These are phyloP conservation scores for Tor tambroides DNA, from an alignment of 2,113 vertebrate genomes.

Conservation along the genomic window DNA sequence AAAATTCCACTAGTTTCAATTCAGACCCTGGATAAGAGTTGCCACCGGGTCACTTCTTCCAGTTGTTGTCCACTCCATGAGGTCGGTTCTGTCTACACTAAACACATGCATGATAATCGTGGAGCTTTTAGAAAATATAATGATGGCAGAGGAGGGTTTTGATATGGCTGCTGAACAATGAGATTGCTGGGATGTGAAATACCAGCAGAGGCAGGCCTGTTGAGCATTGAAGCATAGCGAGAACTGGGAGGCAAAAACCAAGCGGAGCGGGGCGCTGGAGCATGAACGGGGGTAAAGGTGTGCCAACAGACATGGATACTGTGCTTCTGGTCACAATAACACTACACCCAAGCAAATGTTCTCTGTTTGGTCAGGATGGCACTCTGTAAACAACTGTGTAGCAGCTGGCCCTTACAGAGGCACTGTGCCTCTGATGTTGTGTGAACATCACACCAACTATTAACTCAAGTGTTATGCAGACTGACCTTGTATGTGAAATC, in stretches of 20 bases:
- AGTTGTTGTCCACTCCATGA: conserved; percentile 6
- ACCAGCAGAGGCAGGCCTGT: conserved; percentile 37
- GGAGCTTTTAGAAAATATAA: not conserved
- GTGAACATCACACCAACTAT: not conserved
- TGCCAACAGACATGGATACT: conserved; percentile 30
- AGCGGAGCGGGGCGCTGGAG: conserved; percentile 30
- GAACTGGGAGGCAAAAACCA: conserved; percentile 49
- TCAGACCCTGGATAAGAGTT: not conserved
- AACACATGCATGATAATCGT: not conserved
- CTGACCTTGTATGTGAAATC: not conserved
- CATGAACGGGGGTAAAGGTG: conserved; percentile 39
- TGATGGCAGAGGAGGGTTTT: not conserved
- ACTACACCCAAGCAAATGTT: conserved; percentile 44
- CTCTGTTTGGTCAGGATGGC: conserved; percentile 37
- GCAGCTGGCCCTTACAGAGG: not conserved
- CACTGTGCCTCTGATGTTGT: not conserved
- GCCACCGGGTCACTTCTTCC: not conserved
- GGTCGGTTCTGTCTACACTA: not conserved
- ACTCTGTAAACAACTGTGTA: not conserved
- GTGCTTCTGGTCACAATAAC: not conserved
- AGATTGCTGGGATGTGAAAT: not conserved
- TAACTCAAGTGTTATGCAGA: not conserved
- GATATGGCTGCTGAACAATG: not conserved
- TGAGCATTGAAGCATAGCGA: conserved; percentile 49
- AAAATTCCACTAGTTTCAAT: not conserved